phyloP scores from a whole-genome alignment of 2,888 invertebrate species.

The Lasioglossum leucozonium region DNA sequence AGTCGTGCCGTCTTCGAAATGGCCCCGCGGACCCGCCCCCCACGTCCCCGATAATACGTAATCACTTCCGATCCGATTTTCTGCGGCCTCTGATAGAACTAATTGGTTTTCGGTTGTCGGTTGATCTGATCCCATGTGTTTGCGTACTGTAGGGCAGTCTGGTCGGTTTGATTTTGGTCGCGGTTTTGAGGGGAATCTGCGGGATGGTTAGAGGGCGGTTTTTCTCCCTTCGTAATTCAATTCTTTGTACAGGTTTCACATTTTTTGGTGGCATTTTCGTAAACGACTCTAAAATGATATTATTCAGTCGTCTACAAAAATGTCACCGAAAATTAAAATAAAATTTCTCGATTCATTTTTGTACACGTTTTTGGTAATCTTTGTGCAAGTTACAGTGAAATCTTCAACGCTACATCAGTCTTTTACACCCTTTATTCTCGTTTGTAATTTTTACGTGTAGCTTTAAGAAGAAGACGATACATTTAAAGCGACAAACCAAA shows the following conservation, averaged over 20 bases:
- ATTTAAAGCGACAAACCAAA: too few species aligned
- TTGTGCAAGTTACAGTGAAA: neutral
- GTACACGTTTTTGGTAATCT: neutral
- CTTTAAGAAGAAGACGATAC: too few species aligned
- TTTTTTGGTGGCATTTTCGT: neutral
- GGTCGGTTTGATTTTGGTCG: conserved; percentile 6
- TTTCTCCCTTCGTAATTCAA: neutral
- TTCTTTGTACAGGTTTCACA: neutral
- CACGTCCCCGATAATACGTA: conserved; percentile 2
- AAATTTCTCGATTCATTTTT: neutral
- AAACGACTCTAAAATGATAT: too few species aligned
- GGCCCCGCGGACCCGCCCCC: neutral
- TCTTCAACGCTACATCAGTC: neutral
- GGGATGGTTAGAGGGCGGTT: neutral
- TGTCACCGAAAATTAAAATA: too few species aligned
- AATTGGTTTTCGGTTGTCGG: neutral
- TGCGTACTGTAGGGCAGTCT: neutral
- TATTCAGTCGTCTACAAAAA: too few species aligned
- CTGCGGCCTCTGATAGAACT: neutral
- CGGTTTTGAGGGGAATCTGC: neutral
- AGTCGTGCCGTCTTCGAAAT: conserved; percentile 6
- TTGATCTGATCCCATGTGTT: conserved; percentile 1
- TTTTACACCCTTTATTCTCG: too few species aligned
- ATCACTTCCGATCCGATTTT: conserved; percentile 25
- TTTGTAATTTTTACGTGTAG: too few species aligned